Evolutionary conservation across 1,140 invertebrate genomes (phyloP), one percentile per base, ranked within the genome.

Genomic region (Centruroides sculpturatus): DNA sequence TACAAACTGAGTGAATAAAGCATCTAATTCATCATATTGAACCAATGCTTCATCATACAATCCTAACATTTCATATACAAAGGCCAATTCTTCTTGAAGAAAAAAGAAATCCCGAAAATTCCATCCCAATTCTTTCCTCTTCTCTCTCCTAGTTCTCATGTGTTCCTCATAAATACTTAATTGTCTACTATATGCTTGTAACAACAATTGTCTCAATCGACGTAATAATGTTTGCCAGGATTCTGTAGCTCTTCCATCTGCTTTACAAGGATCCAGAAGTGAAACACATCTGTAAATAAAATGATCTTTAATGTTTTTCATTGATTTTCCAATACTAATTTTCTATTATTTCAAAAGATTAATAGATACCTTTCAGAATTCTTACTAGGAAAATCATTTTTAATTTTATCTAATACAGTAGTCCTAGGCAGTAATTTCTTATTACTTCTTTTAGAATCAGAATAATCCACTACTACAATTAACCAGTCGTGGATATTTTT

Each of bases 11-110:
- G 92, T 92, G 74, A 98, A 97, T 56, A 97, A 80, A 58, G 93
- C 93, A 79, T 97, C 93, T 66, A 97, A 76, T 78, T 97, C 93
- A 77, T 98, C 93, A 76, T 97, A 98, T 70, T 97, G 93, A 55
- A 97, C 86, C 61, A 98, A 75, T 35, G 93, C 90, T 77, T 98
- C 93, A 68, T 95, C 92, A 73, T 88, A 76, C 55, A 98, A 76
- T 60, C 89, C 90, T 62, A 98, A 75, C 84, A 94, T 93, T 80
- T 95, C 88, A 66, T 95, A 81, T 61, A 92, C 87, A 78, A 95
- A 89, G 56, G 92, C 93, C 66, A 98, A 78, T 79, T 97, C 89
- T 77, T 97, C 93, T 84, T 96, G 79, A 64, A 95, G 76, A 66
- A 92, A 80, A 78, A 96, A 96, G 77, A 97, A 98, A 71, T 87